Evolutionary conservation across 2,113 vertebrate genomes (phyloP).

Genomic region (Bathybates hornii): DNA sequence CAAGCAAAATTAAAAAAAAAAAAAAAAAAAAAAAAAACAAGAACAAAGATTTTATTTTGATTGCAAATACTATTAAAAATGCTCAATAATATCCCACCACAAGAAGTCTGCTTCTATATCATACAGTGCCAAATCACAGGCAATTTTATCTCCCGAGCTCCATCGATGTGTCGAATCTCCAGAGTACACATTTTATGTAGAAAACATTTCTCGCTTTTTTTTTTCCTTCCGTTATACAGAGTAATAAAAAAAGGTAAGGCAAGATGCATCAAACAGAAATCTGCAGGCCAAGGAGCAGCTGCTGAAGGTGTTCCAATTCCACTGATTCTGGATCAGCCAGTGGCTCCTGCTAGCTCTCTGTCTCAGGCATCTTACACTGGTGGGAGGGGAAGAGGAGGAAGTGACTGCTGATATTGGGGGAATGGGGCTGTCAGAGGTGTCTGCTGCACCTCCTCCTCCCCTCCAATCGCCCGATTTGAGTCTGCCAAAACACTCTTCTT

Average conservation of each 20-base stretch:
- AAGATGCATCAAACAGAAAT: slow-evolving; percentile 98
- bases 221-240: slow-evolving; percentile 85
- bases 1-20: too few relatives aligned
- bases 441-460: slow-evolving; percentile 64
- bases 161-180: slow-evolving; percentile 54
- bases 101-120: slow-evolving; percentile 54
- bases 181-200: slow-evolving; percentile 78
- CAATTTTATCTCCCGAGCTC: slow-evolving; percentile 49
- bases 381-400: slow-evolving; percentile 66
- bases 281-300: slow-evolving; percentile 61
- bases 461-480: slow-evolving; percentile 32
- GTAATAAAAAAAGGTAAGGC: slow-evolving; percentile 94
- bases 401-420: slow-evolving; percentile 53
- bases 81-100: slow-evolving; percentile 54
- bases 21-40: neutral
- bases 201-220: slow-evolving; percentile 74
- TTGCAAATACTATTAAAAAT: slow-evolving; percentile 63
- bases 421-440: slow-evolving; percentile 65
- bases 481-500: slow-evolving; percentile 76
- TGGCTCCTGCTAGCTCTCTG: slow-evolving; percentile 78
- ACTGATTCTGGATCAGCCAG: slow-evolving; percentile 55
- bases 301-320: slow-evolving; percentile 71
- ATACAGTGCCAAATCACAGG: slow-evolving; percentile 51
- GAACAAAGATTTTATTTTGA: slow-evolving; percentile 57
- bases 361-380: slow-evolving; percentile 87